Conservation (phyloP, 2,113 vertebrate genomes). For the Grus americana region DNA sequence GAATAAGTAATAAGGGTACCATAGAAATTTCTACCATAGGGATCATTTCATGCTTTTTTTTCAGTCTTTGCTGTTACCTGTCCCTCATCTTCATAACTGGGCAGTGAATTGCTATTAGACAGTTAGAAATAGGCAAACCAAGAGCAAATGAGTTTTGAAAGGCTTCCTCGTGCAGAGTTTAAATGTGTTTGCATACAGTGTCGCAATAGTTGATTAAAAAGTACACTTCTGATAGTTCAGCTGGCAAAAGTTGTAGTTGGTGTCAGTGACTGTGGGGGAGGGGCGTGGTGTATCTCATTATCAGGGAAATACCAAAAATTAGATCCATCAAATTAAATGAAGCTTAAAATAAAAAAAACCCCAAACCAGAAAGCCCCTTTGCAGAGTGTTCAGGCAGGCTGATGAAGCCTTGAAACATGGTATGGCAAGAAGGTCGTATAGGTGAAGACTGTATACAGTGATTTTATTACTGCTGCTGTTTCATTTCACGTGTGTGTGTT, state of each 20-base stretch:
- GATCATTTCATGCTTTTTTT: slow-evolving; percentile 81
- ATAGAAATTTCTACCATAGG: slow-evolving; percentile 90
- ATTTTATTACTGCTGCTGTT: neutral
- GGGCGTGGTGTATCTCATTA: neutral
- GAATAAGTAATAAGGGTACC: slow-evolving; percentile 76
- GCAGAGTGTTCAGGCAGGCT: neutral
- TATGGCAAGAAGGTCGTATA: neutral
- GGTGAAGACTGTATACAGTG: neutral
- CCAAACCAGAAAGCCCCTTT: neutral
- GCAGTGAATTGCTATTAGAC: slow-evolving; percentile 24
- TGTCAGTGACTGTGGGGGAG: neutral
- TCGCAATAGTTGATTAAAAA: neutral
- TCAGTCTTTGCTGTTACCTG: slow-evolving; percentile 75
- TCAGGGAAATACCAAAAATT: neutral
- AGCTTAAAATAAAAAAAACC: neutral
- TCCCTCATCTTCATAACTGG: slow-evolving; percentile 78
- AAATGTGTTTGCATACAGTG: neutral
- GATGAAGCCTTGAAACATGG: neutral
- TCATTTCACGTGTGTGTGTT: neutral
- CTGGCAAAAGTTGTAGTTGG: neutral
- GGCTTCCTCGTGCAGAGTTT: neutral
- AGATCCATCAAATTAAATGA: neutral
- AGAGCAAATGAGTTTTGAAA: neutral
- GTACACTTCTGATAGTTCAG: neutral
- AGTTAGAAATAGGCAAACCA: neutral